Evolutionary conservation across 2,113 vertebrate genomes (phyloP), one percentile per base, ranked within the genome.

Genomic region (Channa argus): DNA sequence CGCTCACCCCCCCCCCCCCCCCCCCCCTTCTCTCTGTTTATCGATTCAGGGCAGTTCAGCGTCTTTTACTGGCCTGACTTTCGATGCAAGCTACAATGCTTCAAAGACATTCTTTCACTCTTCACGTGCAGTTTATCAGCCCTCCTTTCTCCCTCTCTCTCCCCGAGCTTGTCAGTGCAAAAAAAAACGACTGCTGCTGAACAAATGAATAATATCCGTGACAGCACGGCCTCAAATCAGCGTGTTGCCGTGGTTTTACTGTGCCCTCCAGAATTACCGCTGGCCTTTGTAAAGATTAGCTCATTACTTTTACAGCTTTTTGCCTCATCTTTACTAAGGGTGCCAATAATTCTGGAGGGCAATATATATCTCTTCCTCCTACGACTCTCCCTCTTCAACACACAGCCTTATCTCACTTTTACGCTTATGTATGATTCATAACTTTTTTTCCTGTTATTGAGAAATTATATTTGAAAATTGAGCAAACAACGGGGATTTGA

Each of bases 261-360:
- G 66, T 72, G 80, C 87, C 84, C 84, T 86, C 72, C 70, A 77
- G 87, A 82, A 61, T 83, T 76, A 85, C 83, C 53, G 63, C 74
- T 69, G 68, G 69, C 81, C 79, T 81, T 54, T 61, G 69, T 85
- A 63, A 86, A 91, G 83, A 89, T 88, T 79, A 86, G 77, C 84
- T 86, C 77, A 80, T 87, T 86, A 87, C 81, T 79, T 88, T 87
- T 80, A 88, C 81, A 69, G 83, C 79, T 56, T 72, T 80, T 84
- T 79, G 84, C 76, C 81, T 83, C 70, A 70, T 84, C 75, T 71
- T 87, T 70, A 77, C 71, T 47, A 43, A 71, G 78, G 66, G 62
- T 74, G 38, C 74, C 74, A 71, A 69, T 80, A 71, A 86, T 50
- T 82, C 86, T 84, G 64, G 58, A 79, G 79, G 82, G 81, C 33